A percentile compares a stretch with the other conserved stretches of the same genome.
phyloP scores from a whole-genome alignment of 1,140 invertebrate species.

The Littorina saxatilis region DNA sequence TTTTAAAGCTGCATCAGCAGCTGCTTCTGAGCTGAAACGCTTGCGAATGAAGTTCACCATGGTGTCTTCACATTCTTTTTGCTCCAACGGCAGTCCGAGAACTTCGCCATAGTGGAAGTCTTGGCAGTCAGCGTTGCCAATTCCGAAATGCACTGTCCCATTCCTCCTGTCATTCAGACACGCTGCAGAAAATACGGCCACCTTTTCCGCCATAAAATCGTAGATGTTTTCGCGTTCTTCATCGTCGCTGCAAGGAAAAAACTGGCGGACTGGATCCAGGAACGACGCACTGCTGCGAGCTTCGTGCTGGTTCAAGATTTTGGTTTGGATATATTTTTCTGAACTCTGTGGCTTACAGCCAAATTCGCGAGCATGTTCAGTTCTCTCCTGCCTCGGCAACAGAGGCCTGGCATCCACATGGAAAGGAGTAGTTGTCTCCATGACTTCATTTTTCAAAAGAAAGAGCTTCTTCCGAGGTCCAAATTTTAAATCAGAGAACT shows the following conservation, averaged over 20 bases:
- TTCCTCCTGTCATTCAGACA: slow-evolving; percentile 57
- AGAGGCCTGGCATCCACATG: not conserved
- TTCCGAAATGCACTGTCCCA: slow-evolving; percentile 60
- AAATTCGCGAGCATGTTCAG: slow-evolving; percentile 20
- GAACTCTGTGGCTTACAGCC: not conserved
- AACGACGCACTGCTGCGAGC: slow-evolving; percentile 34
- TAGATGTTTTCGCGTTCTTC: not conserved
- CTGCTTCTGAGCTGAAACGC: slow-evolving; percentile 40
- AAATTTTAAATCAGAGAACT: slow-evolving; percentile 43
- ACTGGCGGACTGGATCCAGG: slow-evolving; percentile 42
- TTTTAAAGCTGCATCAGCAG: slow-evolving; percentile 33
- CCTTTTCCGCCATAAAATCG: slow-evolving; percentile 46
- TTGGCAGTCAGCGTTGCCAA: slow-evolving; percentile 34
- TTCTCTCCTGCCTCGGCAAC: not conserved
- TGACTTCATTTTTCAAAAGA: slow-evolving; percentile 36
- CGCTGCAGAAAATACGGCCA: slow-evolving; percentile 50
- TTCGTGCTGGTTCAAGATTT: slow-evolving; percentile 16
- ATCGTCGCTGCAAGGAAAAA: slow-evolving; percentile 26
- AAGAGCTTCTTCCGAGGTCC: slow-evolving; percentile 40
- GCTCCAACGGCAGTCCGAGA: slow-evolving; percentile 40
- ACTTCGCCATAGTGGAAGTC: slow-evolving; percentile 47
- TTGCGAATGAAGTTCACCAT: slow-evolving; percentile 40
- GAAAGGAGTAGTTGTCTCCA: slow-evolving; percentile 1
- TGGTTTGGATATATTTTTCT: slow-evolving; percentile 8
- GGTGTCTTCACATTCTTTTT: slow-evolving; percentile 34